Conservation (phyloP, 2,113 vertebrate genomes). For the Mustela nigripes region DNA sequence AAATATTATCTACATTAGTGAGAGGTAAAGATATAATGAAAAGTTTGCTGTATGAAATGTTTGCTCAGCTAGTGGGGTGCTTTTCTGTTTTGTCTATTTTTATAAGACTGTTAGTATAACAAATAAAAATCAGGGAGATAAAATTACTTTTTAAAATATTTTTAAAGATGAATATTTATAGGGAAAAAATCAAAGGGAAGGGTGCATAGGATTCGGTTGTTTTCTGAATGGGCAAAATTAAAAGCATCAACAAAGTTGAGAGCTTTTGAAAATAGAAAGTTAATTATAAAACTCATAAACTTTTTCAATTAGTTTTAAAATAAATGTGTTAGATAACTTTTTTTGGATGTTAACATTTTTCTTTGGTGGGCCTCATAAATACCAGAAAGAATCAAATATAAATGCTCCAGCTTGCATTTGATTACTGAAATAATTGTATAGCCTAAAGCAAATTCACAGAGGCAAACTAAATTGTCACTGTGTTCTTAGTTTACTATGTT, state of each 20-base stretch:
- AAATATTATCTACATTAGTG: conserved; percentile 8
- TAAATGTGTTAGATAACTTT: neutral
- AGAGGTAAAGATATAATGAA: neutral
- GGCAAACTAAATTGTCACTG: conserved; percentile 49
- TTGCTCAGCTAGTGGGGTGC: neutral
- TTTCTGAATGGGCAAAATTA: neutral
- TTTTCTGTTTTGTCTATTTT: neutral
- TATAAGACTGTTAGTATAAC: neutral
- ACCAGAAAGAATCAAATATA: conserved; percentile 72
- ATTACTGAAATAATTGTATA: conserved; percentile 69
- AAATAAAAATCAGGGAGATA: neutral
- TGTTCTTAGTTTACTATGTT: conserved; percentile 52
- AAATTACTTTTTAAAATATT: neutral
- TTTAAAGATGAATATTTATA: neutral
- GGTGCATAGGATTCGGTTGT: neutral
- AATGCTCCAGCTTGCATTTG: conserved; percentile 78
- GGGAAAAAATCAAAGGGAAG: neutral
- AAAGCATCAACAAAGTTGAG: neutral
- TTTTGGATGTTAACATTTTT: neutral
- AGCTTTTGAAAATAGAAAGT: conserved; percentile 7
- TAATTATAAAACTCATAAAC: conserved; percentile 38
- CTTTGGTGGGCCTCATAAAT: conserved; percentile 56
- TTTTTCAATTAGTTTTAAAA: conserved; percentile 45
- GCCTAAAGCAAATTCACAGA: conserved; percentile 57
- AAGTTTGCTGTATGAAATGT: neutral